Evolutionary conservation across 2,113 vertebrate genomes (phyloP).

Genomic region (Myrmecophaga tridactyla): DNA sequence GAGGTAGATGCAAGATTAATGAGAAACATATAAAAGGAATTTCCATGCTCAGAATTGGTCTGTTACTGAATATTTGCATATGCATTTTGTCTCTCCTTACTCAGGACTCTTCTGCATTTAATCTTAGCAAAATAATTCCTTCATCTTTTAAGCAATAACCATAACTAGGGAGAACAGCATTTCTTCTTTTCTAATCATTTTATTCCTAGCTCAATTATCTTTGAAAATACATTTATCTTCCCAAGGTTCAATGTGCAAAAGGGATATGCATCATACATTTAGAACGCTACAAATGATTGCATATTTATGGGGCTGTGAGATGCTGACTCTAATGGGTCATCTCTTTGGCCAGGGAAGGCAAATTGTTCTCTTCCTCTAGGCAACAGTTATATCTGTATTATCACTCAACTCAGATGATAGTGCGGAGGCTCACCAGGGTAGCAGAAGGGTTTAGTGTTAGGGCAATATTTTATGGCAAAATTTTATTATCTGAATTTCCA

Average conservation of each 20-base stretch:
- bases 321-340: not conserved
- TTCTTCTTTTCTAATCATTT: slow-evolving; percentile 11
- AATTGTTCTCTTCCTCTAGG: not conserved
- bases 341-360: not conserved
- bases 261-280: not conserved
- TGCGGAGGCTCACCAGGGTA: not conserved
- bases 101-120: slow-evolving; percentile 49
- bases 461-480: not conserved
- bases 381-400: not conserved
- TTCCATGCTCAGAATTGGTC: not conserved
- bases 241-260: slow-evolving; percentile 2
- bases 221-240: slow-evolving; percentile 29
- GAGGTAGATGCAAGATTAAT: slow-evolving; percentile 10
- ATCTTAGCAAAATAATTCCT: slow-evolving; percentile 45
- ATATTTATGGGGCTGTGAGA: not conserved
- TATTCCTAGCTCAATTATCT: slow-evolving; percentile 29
- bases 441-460: not conserved
- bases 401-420: not conserved
- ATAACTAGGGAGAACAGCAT: not conserved
- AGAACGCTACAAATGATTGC: not conserved
- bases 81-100: slow-evolving; percentile 15
- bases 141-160: slow-evolving; percentile 39
- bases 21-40: not conserved
- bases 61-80: slow-evolving; percentile 41
- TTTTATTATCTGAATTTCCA: slow-evolving; percentile 27